Percentiles rank a stretch among this genome's conserved stretches.
Conservation (phyloP, 2,113 vertebrate genomes). For the Ginglymostoma cirratum region DNA sequence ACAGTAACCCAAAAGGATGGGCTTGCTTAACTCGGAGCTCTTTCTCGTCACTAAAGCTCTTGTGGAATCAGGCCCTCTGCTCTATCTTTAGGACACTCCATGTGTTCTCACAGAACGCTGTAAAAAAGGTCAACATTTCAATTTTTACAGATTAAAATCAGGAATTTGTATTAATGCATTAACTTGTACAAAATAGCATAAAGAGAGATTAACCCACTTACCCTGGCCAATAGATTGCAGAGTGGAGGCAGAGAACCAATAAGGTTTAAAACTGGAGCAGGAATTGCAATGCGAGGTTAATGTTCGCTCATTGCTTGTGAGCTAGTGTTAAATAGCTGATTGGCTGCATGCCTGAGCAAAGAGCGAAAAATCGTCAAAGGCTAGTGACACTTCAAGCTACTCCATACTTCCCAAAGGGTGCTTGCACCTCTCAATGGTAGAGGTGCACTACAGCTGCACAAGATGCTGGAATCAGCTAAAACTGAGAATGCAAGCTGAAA, state of each 20-base stretch:
- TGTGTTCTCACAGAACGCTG: no score
- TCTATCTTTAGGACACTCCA: neutral
- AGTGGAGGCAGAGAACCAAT: no score
- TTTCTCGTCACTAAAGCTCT: neutral
- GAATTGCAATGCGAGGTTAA: neutral
- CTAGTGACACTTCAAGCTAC: neutral
- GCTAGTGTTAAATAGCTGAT: neutral
- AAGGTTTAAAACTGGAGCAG: neutral
- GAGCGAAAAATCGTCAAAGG: neutral
- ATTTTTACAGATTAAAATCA: neutral
- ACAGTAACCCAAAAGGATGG: neutral
- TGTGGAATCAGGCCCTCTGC: neutral
- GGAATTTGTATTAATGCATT: neutral
- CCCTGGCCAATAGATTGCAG: neutral
- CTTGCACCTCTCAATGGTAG: no score
- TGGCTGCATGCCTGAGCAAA: neutral
- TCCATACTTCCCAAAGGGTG: neutral
- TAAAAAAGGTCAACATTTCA: neutral
- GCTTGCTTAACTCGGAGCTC: neutral
- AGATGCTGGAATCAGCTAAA: no score
- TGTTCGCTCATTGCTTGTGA: neutral
- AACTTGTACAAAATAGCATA: neutral
- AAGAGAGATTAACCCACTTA: conserved; percentile 1
- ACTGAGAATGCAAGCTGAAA: no score
- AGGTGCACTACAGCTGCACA: no score